phyloP scores from a whole-genome alignment of 2,888 invertebrate genomes.

The Drosophila limbata region DNA sequence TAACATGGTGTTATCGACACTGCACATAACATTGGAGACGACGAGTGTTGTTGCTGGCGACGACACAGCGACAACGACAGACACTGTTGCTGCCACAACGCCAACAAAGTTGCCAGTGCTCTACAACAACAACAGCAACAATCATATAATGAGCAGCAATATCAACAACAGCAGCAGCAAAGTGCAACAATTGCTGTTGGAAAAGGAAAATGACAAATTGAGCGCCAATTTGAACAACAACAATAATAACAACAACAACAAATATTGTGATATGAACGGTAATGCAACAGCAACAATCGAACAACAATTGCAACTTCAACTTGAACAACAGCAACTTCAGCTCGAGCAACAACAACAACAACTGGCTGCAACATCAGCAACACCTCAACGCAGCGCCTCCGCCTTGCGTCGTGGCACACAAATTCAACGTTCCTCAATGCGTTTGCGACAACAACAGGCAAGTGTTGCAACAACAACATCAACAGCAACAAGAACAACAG shows the following conservation, averaged over 20 bases:
- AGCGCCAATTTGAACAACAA: slow-evolving; percentile 42
- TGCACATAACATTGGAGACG: slow-evolving; percentile 79
- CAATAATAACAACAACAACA: slow-evolving; percentile 36
- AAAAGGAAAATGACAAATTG: slow-evolving; percentile 49
- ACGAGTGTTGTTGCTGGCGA: slow-evolving; percentile 49
- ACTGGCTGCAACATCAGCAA: slow-evolving; percentile 25
- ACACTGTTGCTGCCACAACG: slow-evolving; percentile 13
- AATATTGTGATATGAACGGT: slow-evolving; percentile 67
- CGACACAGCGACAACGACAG: slow-evolving; percentile 9
- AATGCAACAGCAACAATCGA: slow-evolving; percentile 41
- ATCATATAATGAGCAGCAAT: slow-evolving; percentile 31
- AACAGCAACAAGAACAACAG: slow-evolving; percentile 16
- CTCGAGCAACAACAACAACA: slow-evolving; percentile 32
- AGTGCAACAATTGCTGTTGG: slow-evolving; percentile 33
- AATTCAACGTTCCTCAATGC: slow-evolving; percentile 79
- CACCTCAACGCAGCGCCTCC: slow-evolving; percentile 61
- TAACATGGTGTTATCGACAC: slow-evolving; percentile 83
- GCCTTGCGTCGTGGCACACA: slow-evolving; percentile 77
- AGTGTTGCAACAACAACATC: slow-evolving; percentile 55
- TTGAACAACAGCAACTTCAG: neutral
- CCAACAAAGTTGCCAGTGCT: slow-evolving; percentile 29
- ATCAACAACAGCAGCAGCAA: slow-evolving; percentile 25
- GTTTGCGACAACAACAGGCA: slow-evolving; percentile 85
- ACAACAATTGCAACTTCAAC: slow-evolving; percentile 18
- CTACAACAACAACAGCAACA: slow-evolving; percentile 53